Percentiles rank a stretch among this genome's conserved stretches.
These are phyloP conservation scores for Colaptes auratus DNA, from an alignment of 2,113 vertebrate genomes.

Conservation along the genomic window DNA sequence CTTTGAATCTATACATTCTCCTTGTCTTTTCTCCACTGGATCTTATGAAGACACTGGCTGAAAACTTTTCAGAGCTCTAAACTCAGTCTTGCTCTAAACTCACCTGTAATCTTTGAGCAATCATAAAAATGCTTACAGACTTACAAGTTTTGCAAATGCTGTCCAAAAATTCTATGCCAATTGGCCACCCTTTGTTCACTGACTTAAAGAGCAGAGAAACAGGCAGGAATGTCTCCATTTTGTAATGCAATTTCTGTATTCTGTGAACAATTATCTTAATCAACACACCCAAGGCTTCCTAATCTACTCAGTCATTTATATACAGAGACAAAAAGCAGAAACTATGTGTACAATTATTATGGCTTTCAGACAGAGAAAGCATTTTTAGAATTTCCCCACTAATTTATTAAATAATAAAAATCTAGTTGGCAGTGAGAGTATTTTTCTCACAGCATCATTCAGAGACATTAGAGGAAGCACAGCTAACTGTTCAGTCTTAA, in stretches of 20 bases:
- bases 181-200: background rate
- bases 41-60: background rate
- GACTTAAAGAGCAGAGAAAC: background rate
- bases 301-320: background rate
- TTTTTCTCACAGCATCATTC: constrained; percentile 64
- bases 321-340: background rate
- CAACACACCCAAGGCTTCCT: background rate
- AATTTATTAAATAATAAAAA: constrained; percentile 70
- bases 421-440: constrained; percentile 52
- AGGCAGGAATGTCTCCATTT: background rate
- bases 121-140: background rate
- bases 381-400: background rate
- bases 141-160: background rate
- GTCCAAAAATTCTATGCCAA: background rate
- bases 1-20: background rate
- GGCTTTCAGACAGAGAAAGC: background rate
- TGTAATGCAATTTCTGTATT: background rate
- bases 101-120: background rate
- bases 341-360: background rate
- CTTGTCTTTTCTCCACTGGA: background rate
- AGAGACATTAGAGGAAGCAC: background rate
- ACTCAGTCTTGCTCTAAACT: background rate
- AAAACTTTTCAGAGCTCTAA: background rate
- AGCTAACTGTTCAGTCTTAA: background rate
- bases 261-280: background rate